Conservation (phyloP, 2,113 vertebrate genomes). For the Eulemur macaco region DNA sequence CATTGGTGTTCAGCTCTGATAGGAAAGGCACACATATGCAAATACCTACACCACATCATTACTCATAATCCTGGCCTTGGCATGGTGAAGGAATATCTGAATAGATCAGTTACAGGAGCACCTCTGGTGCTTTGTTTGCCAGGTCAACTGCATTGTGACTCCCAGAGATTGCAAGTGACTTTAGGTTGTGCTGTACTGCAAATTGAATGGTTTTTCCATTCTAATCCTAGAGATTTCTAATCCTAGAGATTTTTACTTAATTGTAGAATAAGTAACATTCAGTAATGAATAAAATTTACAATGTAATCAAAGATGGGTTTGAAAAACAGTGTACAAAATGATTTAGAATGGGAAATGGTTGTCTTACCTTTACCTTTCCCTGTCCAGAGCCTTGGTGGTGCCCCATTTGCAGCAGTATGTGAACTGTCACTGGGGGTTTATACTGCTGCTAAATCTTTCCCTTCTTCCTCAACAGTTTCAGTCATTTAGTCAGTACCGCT, state of each 20-base stretch:
- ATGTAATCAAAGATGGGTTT: background rate
- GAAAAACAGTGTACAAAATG: background rate
- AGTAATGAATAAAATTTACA: background rate
- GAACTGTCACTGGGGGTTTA: background rate
- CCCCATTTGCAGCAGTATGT: accelerated
- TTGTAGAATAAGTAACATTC: background rate
- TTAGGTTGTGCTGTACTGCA: background rate
- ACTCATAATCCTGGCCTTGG: accelerated
- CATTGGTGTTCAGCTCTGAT: background rate
- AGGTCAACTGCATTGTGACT: background rate
- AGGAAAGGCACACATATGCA: background rate
- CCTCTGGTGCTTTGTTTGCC: background rate
- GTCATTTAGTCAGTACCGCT: slow-evolving; percentile 99
- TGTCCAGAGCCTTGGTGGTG: accelerated
- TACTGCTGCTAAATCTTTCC: background rate
- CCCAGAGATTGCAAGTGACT: background rate
- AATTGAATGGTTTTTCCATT: background rate
- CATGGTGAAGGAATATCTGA: too few relatives aligned
- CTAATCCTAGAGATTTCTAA: too few relatives aligned
- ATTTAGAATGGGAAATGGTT: accelerated
- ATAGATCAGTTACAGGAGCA: too few relatives aligned
- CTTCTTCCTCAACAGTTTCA: slow-evolving; percentile 90
- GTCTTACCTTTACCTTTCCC: accelerated
- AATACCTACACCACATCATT: background rate
- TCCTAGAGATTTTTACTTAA: background rate